phyloP scores from a whole-genome alignment of 2,888 invertebrate genomes.

The Mesoligia furuncula region DNA sequence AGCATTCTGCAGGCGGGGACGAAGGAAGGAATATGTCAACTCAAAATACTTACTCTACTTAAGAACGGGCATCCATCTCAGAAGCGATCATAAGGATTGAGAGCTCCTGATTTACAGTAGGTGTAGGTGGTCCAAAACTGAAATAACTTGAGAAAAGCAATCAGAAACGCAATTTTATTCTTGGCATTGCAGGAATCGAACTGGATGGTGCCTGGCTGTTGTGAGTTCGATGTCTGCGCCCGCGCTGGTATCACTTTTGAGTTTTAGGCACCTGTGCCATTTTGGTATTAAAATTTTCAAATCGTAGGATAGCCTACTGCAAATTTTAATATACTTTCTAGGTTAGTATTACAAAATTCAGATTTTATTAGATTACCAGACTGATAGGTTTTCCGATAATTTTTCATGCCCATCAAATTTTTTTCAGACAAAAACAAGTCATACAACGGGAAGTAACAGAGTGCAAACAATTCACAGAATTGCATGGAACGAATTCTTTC shows the following conservation, averaged over 20 bases:
- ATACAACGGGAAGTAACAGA: not conserved
- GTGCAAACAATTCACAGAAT: slow-evolving; percentile 36
- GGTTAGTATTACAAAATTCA: too few relatives aligned
- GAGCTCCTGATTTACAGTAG: not conserved
- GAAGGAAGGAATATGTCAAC: not conserved
- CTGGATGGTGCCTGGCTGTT: not conserved
- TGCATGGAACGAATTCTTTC: slow-evolving; percentile 50
- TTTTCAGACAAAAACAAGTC: not conserved
- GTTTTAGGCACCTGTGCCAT: not conserved
- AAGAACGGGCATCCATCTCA: not conserved
- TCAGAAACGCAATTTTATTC: not conserved
- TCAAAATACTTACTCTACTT: not conserved
- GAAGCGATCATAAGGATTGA: not conserved
- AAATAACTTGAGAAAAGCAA: not conserved
- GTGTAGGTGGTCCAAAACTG: too few relatives aligned
- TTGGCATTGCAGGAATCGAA: not conserved
- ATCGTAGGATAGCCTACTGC: not conserved
- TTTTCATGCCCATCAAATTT: not conserved
- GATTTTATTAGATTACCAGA: not conserved
- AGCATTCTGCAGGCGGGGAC: not conserved
- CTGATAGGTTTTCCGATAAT: not conserved
- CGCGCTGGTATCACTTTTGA: not conserved
- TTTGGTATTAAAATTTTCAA: too few relatives aligned
- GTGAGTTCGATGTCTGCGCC: not conserved
- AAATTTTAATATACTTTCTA: not conserved